phyloP scores from a whole-genome alignment of 2,888 invertebrate species.

The Cephonodes hylas region DNA sequence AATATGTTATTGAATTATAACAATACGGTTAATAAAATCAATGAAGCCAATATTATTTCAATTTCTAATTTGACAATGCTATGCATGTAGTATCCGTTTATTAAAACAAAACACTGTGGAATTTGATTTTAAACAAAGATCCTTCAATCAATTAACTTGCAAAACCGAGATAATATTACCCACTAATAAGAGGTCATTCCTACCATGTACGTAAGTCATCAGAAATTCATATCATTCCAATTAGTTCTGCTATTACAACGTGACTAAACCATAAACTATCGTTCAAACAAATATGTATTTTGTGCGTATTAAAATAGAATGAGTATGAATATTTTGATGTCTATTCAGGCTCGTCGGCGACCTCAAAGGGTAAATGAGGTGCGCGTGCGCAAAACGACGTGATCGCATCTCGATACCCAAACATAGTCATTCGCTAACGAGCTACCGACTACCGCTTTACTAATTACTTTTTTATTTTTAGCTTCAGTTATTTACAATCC shows the following conservation, averaged over 20 bases:
- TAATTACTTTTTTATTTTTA: neutral
- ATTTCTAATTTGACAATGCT: neutral
- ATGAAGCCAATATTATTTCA: too few species aligned
- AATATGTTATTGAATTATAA: neutral
- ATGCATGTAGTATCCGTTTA: too few species aligned
- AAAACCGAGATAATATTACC: neutral
- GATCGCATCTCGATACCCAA: slow-evolving; percentile 22
- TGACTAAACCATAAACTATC: neutral
- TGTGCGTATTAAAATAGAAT: slow-evolving; percentile 9
- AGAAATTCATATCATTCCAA: neutral
- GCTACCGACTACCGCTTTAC: slow-evolving; percentile 18
- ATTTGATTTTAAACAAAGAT: neutral
- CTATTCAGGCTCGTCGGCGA: neutral
- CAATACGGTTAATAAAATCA: too few species aligned
- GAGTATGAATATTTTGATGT: slow-evolving; percentile 7
- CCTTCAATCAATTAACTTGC: neutral
- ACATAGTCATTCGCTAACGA: slow-evolving; percentile 26
- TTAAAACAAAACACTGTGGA: too few species aligned
- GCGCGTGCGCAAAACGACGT: slow-evolving; percentile 31
- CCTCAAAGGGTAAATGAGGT: slow-evolving; percentile 10
- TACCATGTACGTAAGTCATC: neutral
- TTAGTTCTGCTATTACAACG: slow-evolving; percentile 1
- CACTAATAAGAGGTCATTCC: neutral
- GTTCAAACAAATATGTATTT: slow-evolving; percentile 9
- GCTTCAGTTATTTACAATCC: neutral